Percentiles rank a stretch among this genome's conserved stretches.
phyloP scores from a whole-genome alignment of 1,140 invertebrate species.

The Drosophila cardini region DNA sequence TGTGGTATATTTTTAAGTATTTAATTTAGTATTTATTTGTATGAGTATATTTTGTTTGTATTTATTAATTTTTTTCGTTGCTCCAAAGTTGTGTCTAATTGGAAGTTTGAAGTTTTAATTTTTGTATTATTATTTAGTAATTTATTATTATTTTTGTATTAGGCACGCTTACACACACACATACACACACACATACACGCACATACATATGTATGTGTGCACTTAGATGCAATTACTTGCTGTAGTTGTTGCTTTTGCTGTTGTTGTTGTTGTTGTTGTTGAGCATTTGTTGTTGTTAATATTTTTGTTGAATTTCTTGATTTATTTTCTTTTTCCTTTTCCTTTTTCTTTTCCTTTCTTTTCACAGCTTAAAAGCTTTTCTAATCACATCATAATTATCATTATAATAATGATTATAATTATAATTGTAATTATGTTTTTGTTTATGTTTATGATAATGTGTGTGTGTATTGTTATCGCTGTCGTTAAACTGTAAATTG shows the following conservation, averaged over 20 bases:
- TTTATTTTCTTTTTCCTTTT: slow-evolving; percentile 11
- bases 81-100: slow-evolving; percentile 5
- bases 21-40: background rate
- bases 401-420: slow-evolving; percentile 32
- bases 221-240: slow-evolving; percentile 20
- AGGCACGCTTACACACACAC: slow-evolving; percentile 7
- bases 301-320: slow-evolving; percentile 11
- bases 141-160: slow-evolving; percentile 33
- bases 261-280: slow-evolving; percentile 9
- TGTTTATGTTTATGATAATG: slow-evolving; percentile 32
- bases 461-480: slow-evolving; percentile 12
- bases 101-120: slow-evolving; percentile 5
- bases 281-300: slow-evolving; percentile 8
- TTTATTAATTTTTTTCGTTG: background rate
- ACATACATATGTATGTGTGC: slow-evolving; percentile 33
- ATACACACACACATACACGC: slow-evolving; percentile 19
- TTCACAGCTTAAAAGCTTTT: slow-evolving; percentile 31
- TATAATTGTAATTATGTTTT: slow-evolving; percentile 17
- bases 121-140: slow-evolving; percentile 21
- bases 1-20: background rate
- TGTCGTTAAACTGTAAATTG: slow-evolving; percentile 28
- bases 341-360: slow-evolving; percentile 7
- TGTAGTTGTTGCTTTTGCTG: slow-evolving; percentile 11
- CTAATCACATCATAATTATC: slow-evolving; percentile 52
- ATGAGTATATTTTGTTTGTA: background rate